Evolutionary conservation across 1,140 invertebrate genomes (phyloP), one percentile per base, ranked within the genome.

Genomic region (Bombus turneri): DNA sequence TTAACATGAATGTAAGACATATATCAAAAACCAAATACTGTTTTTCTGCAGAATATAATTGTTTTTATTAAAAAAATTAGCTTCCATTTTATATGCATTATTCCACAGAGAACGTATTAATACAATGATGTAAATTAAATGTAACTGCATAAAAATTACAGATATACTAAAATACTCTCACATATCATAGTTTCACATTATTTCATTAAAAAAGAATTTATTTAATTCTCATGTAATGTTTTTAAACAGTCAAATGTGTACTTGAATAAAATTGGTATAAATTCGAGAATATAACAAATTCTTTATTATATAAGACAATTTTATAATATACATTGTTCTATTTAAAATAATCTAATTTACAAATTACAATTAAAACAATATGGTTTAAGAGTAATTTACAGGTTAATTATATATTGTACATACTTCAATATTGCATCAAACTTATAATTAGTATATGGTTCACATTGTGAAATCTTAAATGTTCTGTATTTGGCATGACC

Each of bases 391-490:
- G 37, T 80, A 84, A 80, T 41, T 78, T 87, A 81, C 41, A 85
- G 12, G 80, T 84, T 71, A 74, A 69, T 89, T 74, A 37, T 83
- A 86, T 76, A 68, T 85, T 68, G 75, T 80, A 84, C 72, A 86
- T 71, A 81, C 68, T 87, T 89, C 68, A 80, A 86, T 69, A 86
- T 85, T 74, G 74, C 85, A 71, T 92, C 87, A 91, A 89, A 91
- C 84, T 93, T 93, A 93, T 92, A 93, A 93, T 93, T 93, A 93
- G 92, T 91, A 92, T 88, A 85, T 89, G 84, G 87, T 92, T 76
- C 75, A 82, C 82, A 90, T 93, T 93, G 90, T 83, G 88, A 92
- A 90, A 93, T 91, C 82, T 80, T 87, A 89, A 86, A 88, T 53
- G 87, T 87, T 88, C 87, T 91, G 85, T 62, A 43, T 77, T 85